These are phyloP conservation scores for Neotoma lepida DNA, from an alignment of 2,113 vertebrate genomes.

Conservation along the genomic window DNA sequence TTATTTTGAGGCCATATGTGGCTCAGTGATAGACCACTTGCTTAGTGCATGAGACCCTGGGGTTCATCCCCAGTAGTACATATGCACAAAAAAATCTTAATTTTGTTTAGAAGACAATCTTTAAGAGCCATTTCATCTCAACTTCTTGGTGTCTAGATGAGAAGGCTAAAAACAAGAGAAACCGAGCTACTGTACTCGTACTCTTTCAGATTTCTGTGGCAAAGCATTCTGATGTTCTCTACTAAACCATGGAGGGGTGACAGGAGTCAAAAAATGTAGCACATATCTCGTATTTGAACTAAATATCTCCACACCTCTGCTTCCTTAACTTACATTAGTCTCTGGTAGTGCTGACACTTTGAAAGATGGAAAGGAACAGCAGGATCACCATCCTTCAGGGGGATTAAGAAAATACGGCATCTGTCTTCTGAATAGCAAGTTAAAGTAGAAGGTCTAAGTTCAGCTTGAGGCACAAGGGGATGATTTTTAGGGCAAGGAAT, in stretches of 20 bases:
- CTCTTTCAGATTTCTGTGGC: neutral
- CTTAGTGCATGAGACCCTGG: neutral
- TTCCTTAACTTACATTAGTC: neutral
- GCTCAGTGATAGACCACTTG: neutral
- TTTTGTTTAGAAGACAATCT: conserved; percentile 14
- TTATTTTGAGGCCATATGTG: neutral
- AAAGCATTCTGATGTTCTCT: neutral
- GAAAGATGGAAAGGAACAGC: neutral
- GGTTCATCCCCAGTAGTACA: neutral
- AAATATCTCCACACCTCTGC: neutral
- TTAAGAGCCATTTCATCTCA: neutral
- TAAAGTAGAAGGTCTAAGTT: conserved; percentile 58
- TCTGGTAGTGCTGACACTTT: neutral
- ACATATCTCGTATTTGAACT: neutral
- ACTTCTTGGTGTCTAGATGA: neutral
- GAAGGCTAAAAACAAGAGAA: neutral
- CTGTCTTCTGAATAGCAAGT: conserved; percentile 31
- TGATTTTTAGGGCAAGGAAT: conserved; percentile 48
- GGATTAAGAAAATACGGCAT: neutral
- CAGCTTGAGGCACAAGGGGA: conserved; percentile 55
- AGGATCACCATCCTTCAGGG: conserved; percentile 44
- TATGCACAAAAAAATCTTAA: neutral
- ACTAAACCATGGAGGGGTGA: neutral
- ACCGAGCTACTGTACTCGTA: neutral
- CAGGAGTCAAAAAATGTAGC: neutral